These are phyloP conservation scores for Chrysina gloriosa DNA, from an alignment of 2,888 invertebrate species.

Conservation along the genomic window DNA sequence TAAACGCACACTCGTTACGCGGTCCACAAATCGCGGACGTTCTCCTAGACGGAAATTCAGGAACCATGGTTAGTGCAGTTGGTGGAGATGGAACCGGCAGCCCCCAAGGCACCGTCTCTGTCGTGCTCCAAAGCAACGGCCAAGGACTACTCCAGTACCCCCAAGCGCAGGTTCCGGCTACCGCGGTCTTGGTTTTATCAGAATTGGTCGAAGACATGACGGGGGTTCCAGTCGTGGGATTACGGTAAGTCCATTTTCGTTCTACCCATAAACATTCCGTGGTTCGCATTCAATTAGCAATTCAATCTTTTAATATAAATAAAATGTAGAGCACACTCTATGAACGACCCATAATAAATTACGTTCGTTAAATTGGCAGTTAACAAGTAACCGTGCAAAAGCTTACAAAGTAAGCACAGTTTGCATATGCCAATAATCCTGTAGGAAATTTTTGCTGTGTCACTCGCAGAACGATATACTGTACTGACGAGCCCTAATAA, in stretches of 20 bases:
- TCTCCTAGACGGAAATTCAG: slow-evolving; percentile 67
- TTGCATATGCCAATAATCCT: too few relatives aligned
- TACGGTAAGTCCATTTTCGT: slow-evolving; percentile 68
- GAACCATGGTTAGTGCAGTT: slow-evolving; percentile 68
- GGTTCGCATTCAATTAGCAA: too few relatives aligned
- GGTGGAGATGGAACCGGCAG: slow-evolving; percentile 65
- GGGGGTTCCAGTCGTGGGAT: slow-evolving; percentile 74
- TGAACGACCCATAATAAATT: too few relatives aligned
- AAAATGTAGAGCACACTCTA: too few relatives aligned
- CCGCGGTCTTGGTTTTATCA: slow-evolving; percentile 78
- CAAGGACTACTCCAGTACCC: slow-evolving; percentile 68
- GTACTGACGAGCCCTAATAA: too few relatives aligned
- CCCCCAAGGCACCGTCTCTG: slow-evolving; percentile 64
- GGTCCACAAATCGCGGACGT: slow-evolving; percentile 68
- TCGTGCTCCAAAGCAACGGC: slow-evolving; percentile 68
- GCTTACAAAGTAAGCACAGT: too few relatives aligned
- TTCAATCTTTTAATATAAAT: too few relatives aligned
- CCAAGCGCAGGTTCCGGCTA: slow-evolving; percentile 67
- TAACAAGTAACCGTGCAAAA: too few relatives aligned
- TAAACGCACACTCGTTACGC: slow-evolving; percentile 64
- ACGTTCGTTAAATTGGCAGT: too few relatives aligned
- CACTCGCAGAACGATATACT: too few relatives aligned
- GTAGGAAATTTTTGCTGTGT: too few relatives aligned
- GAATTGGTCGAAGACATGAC: slow-evolving; percentile 79
- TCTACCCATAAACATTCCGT: too few relatives aligned